Percentiles rank a stretch among this genome's conserved stretches.
phyloP scores from a whole-genome alignment of 2,888 invertebrate species.

The Bombylius discolor region DNA sequence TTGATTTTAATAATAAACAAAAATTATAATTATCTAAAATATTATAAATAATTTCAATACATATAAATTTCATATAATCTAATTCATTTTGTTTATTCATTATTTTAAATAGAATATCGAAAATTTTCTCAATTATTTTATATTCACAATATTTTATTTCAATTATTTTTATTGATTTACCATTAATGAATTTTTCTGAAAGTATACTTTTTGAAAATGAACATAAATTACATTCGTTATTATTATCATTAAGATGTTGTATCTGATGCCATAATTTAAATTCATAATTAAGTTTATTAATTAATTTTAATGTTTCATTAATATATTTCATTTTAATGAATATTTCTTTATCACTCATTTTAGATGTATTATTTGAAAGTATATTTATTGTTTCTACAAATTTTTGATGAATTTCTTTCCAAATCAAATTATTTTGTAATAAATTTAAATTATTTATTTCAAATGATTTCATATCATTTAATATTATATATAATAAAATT shows the following conservation, averaged over 20 bases:
- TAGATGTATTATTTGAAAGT: no score
- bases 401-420: slow-evolving; percentile 1
- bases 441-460: background rate
- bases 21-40: slow-evolving; percentile 2
- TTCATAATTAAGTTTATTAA: background rate
- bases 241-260: background rate
- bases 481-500: slow-evolving; percentile 1
- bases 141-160: slow-evolving; percentile 2
- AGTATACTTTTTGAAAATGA: background rate
- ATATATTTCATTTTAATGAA: slow-evolving; percentile 1
- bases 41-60: slow-evolving; percentile 1
- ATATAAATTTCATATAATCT: background rate
- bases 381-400: background rate
- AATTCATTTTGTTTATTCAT: background rate
- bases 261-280: slow-evolving; percentile 8
- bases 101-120: background rate
- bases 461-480: background rate
- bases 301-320: slow-evolving; percentile 3
- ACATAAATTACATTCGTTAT: slow-evolving; percentile 3
- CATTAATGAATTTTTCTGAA: background rate
- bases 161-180: background rate
- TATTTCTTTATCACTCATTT: background rate
- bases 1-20: background rate
- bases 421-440: background rate
- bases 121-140: background rate